Percentiles rank a stretch among this genome's conserved stretches.
These are phyloP conservation scores for Pterophyllum scalare DNA, from an alignment of 2,113 vertebrate species.

Conservation along the genomic window DNA sequence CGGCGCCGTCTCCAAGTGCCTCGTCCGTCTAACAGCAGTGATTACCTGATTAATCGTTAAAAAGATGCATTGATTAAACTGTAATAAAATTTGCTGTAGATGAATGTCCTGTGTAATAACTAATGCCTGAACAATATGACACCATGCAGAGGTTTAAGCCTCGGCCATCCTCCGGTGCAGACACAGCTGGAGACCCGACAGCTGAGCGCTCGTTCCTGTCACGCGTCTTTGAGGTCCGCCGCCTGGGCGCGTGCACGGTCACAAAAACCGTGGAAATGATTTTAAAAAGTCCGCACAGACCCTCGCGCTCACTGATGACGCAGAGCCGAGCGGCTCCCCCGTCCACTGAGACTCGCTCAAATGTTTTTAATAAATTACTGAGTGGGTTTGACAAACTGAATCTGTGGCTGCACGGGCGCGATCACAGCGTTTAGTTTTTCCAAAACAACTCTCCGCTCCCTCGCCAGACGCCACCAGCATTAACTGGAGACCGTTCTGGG, in stretches of 20 bases:
- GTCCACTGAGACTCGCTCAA: neutral
- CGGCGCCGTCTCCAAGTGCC: neutral
- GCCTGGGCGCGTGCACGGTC: no score
- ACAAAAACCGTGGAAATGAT: no score
- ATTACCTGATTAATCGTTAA: neutral
- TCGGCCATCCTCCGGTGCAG: no score
- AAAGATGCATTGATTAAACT: neutral
- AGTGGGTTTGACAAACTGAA: neutral
- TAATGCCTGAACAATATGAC: no score
- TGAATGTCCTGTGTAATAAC: neutral
- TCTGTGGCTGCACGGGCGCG: neutral
- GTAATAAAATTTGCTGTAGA: neutral
- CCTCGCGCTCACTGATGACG: no score
- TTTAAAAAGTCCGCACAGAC: no score
- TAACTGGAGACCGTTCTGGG: neutral
- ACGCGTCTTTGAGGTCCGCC: no score
- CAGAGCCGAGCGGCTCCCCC: no score
- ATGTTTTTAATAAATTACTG: no score
- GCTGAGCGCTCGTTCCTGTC: no score
- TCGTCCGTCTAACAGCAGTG: neutral
- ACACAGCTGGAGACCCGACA: no score
- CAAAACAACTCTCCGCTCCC: neutral
- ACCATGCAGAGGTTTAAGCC: no score
- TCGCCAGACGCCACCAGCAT: neutral
- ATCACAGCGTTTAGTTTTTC: neutral